Conservation (phyloP, 2,797 vertebrate genomes). For the Typhlichthys subterraneus region DNA sequence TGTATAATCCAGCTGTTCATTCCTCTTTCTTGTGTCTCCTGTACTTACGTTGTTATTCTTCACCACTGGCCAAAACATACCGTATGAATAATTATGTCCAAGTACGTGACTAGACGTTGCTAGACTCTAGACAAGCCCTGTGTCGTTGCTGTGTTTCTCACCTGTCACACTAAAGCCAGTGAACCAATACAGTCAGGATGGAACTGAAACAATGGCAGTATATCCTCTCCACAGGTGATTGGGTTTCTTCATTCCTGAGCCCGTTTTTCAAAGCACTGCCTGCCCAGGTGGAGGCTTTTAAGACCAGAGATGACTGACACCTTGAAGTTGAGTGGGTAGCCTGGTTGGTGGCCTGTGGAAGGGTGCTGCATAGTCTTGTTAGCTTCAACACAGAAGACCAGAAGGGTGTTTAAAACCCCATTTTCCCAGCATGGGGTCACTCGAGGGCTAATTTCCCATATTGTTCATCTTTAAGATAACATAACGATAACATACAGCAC, state of each 20-base stretch:
- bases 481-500: too few species aligned
- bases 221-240: constrained; percentile 33
- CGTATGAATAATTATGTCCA: not conserved
- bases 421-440: too few species aligned
- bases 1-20: not conserved
- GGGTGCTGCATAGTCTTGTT: too few species aligned
- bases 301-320: constrained; percentile 32
- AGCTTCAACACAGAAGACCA: too few species aligned
- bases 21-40: not conserved
- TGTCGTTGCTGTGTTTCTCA: not conserved
- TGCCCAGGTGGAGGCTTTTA: constrained; percentile 45
- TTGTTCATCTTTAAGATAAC: too few species aligned
- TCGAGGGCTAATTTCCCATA: too few species aligned
- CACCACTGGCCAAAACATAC: too few species aligned
- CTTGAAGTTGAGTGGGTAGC: constrained; percentile 32
- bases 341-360: too few species aligned
- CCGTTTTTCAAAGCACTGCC: constrained; percentile 19
- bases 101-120: not conserved
- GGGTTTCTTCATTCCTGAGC: constrained; percentile 25
- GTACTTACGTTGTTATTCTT: too few species aligned
- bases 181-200: constrained; percentile 9
- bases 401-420: too few species aligned
- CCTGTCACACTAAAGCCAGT: not conserved
- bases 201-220: constrained; percentile 39
- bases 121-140: not conserved